Base-by-base conservation (phyloP, 1,140 invertebrate genomes). In the Drosophila pallidifrons region DNA sequence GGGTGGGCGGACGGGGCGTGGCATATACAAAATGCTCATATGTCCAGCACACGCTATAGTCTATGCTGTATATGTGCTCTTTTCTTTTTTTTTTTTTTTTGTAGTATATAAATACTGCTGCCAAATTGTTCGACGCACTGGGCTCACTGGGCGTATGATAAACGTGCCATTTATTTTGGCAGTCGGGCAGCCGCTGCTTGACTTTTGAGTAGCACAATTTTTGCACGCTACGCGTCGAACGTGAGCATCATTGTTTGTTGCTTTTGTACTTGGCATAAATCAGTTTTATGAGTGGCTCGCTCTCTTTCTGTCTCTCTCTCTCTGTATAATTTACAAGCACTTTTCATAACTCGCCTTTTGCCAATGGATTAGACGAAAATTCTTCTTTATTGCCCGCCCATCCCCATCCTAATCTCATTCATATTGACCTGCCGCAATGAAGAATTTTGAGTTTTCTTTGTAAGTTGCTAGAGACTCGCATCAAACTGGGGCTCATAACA, bases 141-240 rank as follows among this genome's bases (percentile, higher is more conserved):
- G 85, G 85, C 83, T 63, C 77, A 88, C 83, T 72, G 83, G 85
- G 80, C 83, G 83, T 88, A 83, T 87, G 83, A 87, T 88, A 87
- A 87, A 87, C 83, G 83, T 87, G 83, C 83, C 83, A 87, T 87
- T 89, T 87, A 89, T 83, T 82, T 68, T 68, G 73, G 61, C 74
- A 72, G 32, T 64, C 66, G 51, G 20, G 20, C 20, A 3, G 58
- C 45, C 43, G 58, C 46, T 65, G 52, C 59, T 71, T 75, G 64
- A 79, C 73, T 79, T 79, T 71, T 72, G 66, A 75, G 58, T 54
- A 67, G 35, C 61, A 59, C 76, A 65, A 59, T 74, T 82, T 75
- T 75, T 70, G 73, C 73, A 57, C 72, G 59, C 55, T 75, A 63
- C 55, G 49, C 58, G 16, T 20, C 71, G 67, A 75, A 75, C 72